Conservation (phyloP, 2,113 vertebrate genomes). For the Lophura nycthemera region DNA sequence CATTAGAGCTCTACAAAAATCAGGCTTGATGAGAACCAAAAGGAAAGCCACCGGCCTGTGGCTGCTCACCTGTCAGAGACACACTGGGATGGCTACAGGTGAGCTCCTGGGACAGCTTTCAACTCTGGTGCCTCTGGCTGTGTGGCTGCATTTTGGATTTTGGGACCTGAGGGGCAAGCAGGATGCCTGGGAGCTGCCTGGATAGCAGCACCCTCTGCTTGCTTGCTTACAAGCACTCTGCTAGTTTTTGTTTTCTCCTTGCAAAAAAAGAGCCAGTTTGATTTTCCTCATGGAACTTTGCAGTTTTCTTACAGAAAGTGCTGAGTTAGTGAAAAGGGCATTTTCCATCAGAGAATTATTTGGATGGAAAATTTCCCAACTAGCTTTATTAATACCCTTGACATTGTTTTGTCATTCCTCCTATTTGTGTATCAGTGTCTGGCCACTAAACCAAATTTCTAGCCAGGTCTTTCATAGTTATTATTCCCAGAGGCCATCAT, state of each 20-base stretch:
- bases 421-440: slow-evolving; percentile 53
- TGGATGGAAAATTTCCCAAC: slow-evolving; percentile 64
- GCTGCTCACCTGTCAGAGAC: not conserved
- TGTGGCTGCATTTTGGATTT: not conserved
- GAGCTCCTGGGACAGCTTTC: not conserved
- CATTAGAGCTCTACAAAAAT: not conserved
- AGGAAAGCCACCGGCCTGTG: not conserved
- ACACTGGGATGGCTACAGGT: not conserved
- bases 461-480: slow-evolving; percentile 40
- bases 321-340: slow-evolving; percentile 36
- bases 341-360: slow-evolving; percentile 58
- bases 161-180: not conserved
- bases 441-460: slow-evolving; percentile 38
- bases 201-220: not conserved
- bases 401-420: slow-evolving; percentile 66
- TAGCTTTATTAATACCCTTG: slow-evolving; percentile 64
- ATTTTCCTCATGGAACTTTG: slow-evolving; percentile 47
- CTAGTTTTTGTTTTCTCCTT: not conserved
- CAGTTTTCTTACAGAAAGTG: slow-evolving; percentile 49
- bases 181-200: not conserved
- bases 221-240: accelerated
- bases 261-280: not conserved
- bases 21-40: not conserved
- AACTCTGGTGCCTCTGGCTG: not conserved
- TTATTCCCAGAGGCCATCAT: slow-evolving; percentile 22